Evolutionary conservation across 2,113 vertebrate species (phyloP), one percentile per base, ranked within the genome.

Genomic region (Furnarius figulus): DNA sequence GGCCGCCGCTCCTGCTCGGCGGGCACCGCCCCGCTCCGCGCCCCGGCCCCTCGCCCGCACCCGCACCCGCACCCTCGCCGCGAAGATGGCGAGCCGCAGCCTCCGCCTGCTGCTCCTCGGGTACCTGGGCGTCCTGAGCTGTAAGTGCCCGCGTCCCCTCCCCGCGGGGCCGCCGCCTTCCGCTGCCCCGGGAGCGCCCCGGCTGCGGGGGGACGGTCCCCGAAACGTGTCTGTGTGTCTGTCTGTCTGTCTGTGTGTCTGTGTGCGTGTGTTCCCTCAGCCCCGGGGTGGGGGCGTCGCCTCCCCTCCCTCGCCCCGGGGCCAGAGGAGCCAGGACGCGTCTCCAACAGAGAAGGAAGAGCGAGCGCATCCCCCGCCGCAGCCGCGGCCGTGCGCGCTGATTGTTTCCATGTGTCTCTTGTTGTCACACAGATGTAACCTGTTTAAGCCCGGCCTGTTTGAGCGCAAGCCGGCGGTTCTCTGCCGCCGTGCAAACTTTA

Each of bases 31-130:
- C 85, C 52, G 35, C 85, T 67, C 85, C 56, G 19, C 47, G 27
- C 31, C 55, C n/a, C 35, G 35, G 35, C 59, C 37, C 61, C 8
- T n/a, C n/a, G n/a, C n/a, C n/a, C n/a, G n/a, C n/a, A n/a, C n/a
- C n/a, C n/a, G n/a, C n/a, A n/a, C n/a, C n/a, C n/a, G n/a, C n/a
- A n/a, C 89, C 19, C 62, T 44, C 31, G 67, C 50, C 44, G 71
- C 35, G 94, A 96, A 95, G 96, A 97, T 97, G 97, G 93, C 94
- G 94, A 97, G 95, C 22, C 28, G 44, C 27, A 14, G 61, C 4
- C 31, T 94, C 28, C 47, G 89, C 50, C 47, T 89, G 68, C 89
- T 96, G n/a, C 66, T 97, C 6, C 72, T 97, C 56, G 39, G 78
- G 6, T 81, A 5, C 89, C 22, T 95, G 89, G 95, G 92, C 44